These are phyloP conservation scores for Archaeoteleia sp. DNA, from an alignment of 2,888 invertebrate species.

Conservation along the genomic window DNA sequence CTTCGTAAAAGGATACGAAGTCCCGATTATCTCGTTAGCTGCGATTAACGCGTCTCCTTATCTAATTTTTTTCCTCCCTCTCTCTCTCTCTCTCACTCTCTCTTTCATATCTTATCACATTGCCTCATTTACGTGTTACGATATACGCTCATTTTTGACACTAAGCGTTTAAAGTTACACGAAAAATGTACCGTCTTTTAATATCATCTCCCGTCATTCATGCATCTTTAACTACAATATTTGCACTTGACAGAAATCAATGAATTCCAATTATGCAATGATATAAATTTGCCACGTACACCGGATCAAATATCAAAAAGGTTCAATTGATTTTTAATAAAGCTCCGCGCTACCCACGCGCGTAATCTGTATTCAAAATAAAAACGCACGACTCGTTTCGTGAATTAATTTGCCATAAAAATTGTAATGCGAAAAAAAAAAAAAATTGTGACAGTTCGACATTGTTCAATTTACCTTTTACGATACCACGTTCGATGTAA, in stretches of 20 bases:
- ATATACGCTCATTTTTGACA: conserved; percentile 35
- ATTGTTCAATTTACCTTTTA: conserved; percentile 25
- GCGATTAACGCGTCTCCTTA: conserved; percentile 28
- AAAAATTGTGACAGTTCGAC: no score
- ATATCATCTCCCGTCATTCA: no score
- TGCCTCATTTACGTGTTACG: conserved; percentile 30
- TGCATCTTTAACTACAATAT: no score
- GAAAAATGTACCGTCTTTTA: no score
- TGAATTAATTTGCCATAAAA: conserved; percentile 45
- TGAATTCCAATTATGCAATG: no score
- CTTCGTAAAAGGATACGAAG: conserved; percentile 39
- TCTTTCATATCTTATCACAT: conserved; percentile 26
- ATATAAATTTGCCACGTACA: no score
- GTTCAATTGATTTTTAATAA: no score
- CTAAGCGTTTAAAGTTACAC: no score
- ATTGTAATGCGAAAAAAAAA: conserved; percentile 34
- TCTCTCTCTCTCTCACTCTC: conserved; percentile 1
- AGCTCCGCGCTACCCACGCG: conserved; percentile 31
- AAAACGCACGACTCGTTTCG: conserved; percentile 16
- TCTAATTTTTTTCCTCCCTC: conserved; percentile 7
- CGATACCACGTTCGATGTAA: conserved; percentile 37
- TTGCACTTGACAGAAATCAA: no score
- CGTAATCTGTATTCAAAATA: conserved; percentile 33
- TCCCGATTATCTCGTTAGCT: conserved; percentile 25
- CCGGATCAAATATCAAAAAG: no score